Base-by-base conservation (phyloP, 2,797 vertebrate genomes). In the Rallus crepitans region DNA sequence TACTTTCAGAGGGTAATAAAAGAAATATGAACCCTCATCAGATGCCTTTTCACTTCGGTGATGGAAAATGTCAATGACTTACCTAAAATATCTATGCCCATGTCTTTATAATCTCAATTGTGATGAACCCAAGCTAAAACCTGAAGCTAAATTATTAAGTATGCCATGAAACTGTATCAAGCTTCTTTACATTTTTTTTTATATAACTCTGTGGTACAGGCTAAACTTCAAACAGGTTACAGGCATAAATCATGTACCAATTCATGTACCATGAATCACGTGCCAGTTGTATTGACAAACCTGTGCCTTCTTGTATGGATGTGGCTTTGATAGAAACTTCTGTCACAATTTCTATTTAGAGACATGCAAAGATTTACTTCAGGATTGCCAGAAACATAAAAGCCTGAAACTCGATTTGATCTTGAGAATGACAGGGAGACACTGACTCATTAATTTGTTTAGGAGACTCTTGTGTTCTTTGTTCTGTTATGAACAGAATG, bases 401-500 rank as follows among this genome's bases (percentile, higher is more conserved):
- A 94, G 77, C 59, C 80, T 88, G 82, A 94, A 97, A 94, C 68
- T 81, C 5, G 2, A 94, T 93, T 93, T 89, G 66, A 92, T 92
- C 69, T 95, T 87, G 50, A 90, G 48, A 91, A 89, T 82, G 57
- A 92, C 60, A 84, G 55, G 47, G 57, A 92, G 30, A 82, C 25
- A 70, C 37, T 78, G 75, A 89, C 35, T 90, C 73, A 88, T 90
- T 93, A 90, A 88, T 94, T n/a, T 92, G 48, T 63, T 97, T 89
- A 89, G 85, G 42, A 90, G 15, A 13, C 48, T 83, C 60, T 57
- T 80, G 19, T 56, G 83, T 69, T 90, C 42, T 83, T 94, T 87
- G 18, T 60, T 89, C 94, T 86, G 33, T 78, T 70, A 69, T 52
- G 55, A 83, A 77, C 53, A 71, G 70, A 65, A 65, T 81, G 60